Evolutionary conservation across 2,888 invertebrate genomes (phyloP).

Genomic region (Arrhopalites spinosus): DNA sequence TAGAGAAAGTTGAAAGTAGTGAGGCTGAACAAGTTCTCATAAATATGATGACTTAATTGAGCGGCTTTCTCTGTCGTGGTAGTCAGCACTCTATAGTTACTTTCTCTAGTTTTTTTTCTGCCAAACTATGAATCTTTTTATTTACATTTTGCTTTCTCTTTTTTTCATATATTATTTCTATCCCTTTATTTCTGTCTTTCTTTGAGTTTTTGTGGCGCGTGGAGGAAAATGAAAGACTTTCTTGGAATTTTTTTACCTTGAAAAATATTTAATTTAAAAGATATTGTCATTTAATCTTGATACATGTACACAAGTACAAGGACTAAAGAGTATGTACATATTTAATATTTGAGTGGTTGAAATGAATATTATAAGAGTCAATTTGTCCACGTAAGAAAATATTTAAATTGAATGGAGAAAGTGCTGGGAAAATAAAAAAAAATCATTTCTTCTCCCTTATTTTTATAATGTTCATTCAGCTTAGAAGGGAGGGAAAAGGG

Average conservation of each 20-base stretch:
- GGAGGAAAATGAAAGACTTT: neutral
- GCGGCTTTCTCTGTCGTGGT: neutral
- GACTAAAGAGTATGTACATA: no score
- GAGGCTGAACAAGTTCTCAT: constrained; percentile 6
- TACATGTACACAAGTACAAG: no score
- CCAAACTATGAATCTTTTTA: neutral
- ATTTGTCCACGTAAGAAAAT: no score
- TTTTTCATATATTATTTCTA: neutral
- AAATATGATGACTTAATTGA: constrained; percentile 11
- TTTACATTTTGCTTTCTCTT: neutral
- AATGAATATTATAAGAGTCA: neutral
- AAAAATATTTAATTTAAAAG: neutral
- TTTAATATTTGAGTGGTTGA: neutral
- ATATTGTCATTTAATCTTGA: no score
- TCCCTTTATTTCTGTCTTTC: neutral
- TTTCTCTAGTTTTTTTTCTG: neutral
- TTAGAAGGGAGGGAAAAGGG: no score
- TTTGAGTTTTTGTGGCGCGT: neutral
- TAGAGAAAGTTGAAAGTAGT: neutral
- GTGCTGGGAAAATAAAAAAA: no score
- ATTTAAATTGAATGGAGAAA: no score
- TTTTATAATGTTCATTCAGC: no score
- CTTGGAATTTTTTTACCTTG: neutral
- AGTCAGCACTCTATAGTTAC: neutral
- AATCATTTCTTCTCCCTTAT: no score